Conservation (phyloP, 2,888 invertebrate genomes). For the Linnaemya tessellans region DNA sequence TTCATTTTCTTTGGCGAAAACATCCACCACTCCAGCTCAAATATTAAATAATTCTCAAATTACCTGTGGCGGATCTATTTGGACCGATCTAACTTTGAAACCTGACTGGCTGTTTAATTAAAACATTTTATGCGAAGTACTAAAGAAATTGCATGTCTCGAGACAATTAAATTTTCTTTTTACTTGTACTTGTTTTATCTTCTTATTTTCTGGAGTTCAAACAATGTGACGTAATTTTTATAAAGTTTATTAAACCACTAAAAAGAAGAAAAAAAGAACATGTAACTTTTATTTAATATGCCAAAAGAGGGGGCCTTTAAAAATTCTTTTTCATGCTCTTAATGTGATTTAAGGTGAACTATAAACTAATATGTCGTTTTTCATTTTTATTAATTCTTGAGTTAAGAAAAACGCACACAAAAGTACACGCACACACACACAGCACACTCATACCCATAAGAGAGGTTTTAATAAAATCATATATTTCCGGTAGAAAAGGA, state of each 20-base stretch:
- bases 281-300: constrained; percentile 42
- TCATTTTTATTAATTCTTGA: constrained; percentile 25
- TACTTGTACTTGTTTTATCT: constrained; percentile 23
- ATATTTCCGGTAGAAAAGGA: constrained; percentile 66
- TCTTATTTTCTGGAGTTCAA: constrained; percentile 14
- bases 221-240: constrained; percentile 63
- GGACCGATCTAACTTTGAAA: neutral
- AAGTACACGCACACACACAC: neutral
- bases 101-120: neutral
- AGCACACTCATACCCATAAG: neutral
- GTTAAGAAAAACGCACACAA: constrained; percentile 14
- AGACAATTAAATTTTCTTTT: constrained; percentile 58
- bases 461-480: constrained; percentile 64
- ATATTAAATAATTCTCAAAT: constrained; percentile 29
- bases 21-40: neutral
- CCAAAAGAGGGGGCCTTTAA: constrained; percentile 15
- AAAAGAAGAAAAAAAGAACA: constrained; percentile 45
- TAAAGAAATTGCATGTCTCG: constrained; percentile 69
- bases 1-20: constrained; percentile 46
- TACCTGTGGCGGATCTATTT: constrained; percentile 19
- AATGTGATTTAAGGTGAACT: constrained; percentile 52
- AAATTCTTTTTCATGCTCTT: constrained; percentile 17
- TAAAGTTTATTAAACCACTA: constrained; percentile 45
- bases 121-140: constrained; percentile 36
- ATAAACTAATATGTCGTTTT: constrained; percentile 40